These are phyloP conservation scores for Tenodera sinensis DNA, from an alignment of 2,888 invertebrate genomes.

Conservation along the genomic window DNA sequence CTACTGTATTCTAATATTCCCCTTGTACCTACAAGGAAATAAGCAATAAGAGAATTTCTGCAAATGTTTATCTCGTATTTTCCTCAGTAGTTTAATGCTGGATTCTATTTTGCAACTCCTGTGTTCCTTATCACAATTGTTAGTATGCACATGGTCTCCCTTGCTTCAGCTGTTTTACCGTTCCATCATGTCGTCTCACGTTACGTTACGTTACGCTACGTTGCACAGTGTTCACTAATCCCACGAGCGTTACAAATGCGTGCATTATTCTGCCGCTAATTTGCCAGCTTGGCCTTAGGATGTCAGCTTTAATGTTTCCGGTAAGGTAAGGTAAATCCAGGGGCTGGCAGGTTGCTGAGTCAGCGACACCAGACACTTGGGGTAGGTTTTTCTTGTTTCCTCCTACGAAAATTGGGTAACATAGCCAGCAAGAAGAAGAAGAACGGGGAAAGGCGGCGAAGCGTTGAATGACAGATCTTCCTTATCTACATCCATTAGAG, in stretches of 20 bases:
- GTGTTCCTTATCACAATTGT: no score
- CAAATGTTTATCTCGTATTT: no score
- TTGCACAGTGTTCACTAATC: neutral
- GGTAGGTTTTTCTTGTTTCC: neutral
- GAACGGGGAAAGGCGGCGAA: neutral
- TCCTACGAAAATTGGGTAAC: neutral
- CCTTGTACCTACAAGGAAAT: no score
- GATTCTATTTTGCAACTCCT: no score
- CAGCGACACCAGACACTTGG: neutral
- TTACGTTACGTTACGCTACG: neutral
- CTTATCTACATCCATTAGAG: neutral
- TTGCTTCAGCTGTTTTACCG: no score
- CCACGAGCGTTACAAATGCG: neutral
- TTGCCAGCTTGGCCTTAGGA: neutral
- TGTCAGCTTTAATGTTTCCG: neutral
- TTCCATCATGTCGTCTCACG: neutral
- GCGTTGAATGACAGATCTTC: neutral
- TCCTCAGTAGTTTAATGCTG: no score
- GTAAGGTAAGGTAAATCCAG: no score
- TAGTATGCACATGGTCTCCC: no score
- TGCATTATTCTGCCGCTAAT: neutral
- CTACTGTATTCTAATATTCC: no score
- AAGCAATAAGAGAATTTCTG: no score
- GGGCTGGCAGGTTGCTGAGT: neutral
- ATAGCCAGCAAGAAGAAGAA: neutral